Conservation (phyloP, 1,140 invertebrate species). For the Babylonia areolata region DNA sequence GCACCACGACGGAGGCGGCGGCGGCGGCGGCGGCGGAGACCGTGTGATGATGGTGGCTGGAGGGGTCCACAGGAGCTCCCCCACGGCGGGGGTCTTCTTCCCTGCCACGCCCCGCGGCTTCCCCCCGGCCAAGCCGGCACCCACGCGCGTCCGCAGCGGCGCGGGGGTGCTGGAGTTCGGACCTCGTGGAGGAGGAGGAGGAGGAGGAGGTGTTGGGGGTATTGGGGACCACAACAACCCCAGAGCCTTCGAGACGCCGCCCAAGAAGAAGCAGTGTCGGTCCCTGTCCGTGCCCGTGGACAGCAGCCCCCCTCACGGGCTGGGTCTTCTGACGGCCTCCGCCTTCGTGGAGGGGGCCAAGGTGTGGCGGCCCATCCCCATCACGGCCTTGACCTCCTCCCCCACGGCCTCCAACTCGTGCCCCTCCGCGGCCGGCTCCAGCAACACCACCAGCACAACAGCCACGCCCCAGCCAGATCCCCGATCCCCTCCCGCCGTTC, state of each 20-base stretch:
- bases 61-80: not conserved
- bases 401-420: not conserved
- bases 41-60: not conserved
- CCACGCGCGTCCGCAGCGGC: not conserved
- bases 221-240: not conserved
- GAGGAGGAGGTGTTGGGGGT: not conserved
- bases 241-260: slow-evolving; percentile 45
- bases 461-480: not conserved
- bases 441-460: not conserved
- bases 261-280: slow-evolving; percentile 70
- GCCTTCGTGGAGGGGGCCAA: slow-evolving; percentile 19
- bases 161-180: not conserved
- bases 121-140: not conserved
- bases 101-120: not conserved
- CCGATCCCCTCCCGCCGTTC: not conserved
- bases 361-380: slow-evolving; percentile 27
- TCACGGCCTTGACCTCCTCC: not conserved
- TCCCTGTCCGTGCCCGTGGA: slow-evolving; percentile 63
- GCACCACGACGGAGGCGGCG: not conserved
- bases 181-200: not conserved
- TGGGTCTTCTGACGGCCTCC: slow-evolving; percentile 24
- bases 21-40: too few relatives aligned
- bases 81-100: not conserved
- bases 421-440: not conserved
- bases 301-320: slow-evolving; percentile 32